Evolutionary conservation across 1,140 invertebrate genomes (phyloP).

Genomic region (Hylaeus volcanicus): DNA sequence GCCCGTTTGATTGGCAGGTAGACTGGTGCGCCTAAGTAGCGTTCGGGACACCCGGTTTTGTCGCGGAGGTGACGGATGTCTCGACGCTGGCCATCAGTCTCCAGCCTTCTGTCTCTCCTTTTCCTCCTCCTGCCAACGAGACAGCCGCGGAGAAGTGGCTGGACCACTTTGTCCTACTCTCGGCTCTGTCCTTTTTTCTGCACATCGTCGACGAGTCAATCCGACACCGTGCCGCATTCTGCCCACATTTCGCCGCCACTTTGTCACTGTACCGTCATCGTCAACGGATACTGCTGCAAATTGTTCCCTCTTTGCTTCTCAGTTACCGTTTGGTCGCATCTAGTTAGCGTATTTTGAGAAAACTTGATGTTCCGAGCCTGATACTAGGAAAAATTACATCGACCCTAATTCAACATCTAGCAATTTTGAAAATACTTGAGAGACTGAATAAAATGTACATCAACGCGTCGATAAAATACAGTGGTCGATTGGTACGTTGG

Average conservation of each 20-base stretch:
- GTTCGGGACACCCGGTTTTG: conserved; percentile 73
- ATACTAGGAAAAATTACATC: too few species aligned
- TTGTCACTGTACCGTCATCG: conserved; percentile 53
- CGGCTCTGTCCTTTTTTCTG: conserved; percentile 41
- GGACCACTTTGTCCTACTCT: conserved; percentile 77
- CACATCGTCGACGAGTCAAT: conserved; percentile 77
- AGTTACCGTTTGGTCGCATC: too few species aligned
- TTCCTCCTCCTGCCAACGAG: conserved; percentile 29
- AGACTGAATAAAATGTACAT: too few species aligned
- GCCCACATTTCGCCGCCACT: conserved; percentile 65
- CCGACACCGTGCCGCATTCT: conserved; percentile 74
- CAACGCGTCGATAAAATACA: too few species aligned
- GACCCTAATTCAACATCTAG: too few species aligned
- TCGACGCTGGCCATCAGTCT: conserved; percentile 74
- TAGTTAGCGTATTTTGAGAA: too few species aligned
- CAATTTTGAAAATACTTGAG: too few species aligned
- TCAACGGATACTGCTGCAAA: conserved; percentile 8
- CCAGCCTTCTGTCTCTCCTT: conserved; percentile 41
- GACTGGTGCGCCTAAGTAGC: conserved; percentile 46
- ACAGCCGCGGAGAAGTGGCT: conserved; percentile 75
- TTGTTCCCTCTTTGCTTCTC: not conserved
- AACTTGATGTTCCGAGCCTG: too few species aligned
- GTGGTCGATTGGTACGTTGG: too few species aligned
- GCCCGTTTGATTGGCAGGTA: conserved; percentile 52
- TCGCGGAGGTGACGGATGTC: conserved; percentile 77